Conservation (phyloP, 2,888 invertebrate species). For the Lissocephala sabroskyi region DNA sequence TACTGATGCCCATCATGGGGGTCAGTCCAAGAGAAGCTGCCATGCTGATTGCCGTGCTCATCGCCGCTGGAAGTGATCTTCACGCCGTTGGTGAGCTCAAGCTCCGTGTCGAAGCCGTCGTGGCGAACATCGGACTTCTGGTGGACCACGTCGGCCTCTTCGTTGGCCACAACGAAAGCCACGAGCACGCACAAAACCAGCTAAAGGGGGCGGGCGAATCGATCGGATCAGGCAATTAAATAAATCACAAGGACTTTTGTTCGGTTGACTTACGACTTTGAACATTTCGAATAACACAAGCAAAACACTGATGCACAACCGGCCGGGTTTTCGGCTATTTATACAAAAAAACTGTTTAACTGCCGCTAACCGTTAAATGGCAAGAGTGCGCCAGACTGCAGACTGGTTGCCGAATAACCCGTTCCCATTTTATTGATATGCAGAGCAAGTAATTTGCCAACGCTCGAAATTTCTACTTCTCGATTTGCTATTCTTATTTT, state of each 20-base stretch:
- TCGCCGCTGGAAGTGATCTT: slow-evolving; percentile 38
- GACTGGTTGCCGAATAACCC: background rate
- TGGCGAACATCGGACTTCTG: slow-evolving; percentile 45
- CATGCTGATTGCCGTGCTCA: slow-evolving; percentile 51
- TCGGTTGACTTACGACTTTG: slow-evolving; percentile 54
- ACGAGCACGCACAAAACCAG: slow-evolving; percentile 40
- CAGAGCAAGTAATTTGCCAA: too few relatives aligned
- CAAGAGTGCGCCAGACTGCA: too few relatives aligned
- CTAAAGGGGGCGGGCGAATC: slow-evolving; percentile 14
- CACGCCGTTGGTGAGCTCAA: slow-evolving; percentile 48
- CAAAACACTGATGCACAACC: slow-evolving; percentile 44
- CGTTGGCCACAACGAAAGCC: slow-evolving; percentile 36
- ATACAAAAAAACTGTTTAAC: slow-evolving; percentile 5
- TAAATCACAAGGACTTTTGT: too few relatives aligned
- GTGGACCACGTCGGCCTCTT: slow-evolving; percentile 34
- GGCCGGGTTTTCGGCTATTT: slow-evolving; percentile 17
- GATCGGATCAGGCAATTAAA: too few relatives aligned
- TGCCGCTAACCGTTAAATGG: background rate
- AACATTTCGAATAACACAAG: slow-evolving; percentile 47
- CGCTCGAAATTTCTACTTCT: too few relatives aligned
- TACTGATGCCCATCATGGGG: slow-evolving; percentile 60
- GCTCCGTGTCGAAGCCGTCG: slow-evolving; percentile 46
- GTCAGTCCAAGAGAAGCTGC: slow-evolving; percentile 43
- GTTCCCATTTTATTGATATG: slow-evolving; percentile 1
- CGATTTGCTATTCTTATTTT: too few relatives aligned